Conservation (phyloP, 2,113 vertebrate genomes). For the Periophthalmus modestus region DNA sequence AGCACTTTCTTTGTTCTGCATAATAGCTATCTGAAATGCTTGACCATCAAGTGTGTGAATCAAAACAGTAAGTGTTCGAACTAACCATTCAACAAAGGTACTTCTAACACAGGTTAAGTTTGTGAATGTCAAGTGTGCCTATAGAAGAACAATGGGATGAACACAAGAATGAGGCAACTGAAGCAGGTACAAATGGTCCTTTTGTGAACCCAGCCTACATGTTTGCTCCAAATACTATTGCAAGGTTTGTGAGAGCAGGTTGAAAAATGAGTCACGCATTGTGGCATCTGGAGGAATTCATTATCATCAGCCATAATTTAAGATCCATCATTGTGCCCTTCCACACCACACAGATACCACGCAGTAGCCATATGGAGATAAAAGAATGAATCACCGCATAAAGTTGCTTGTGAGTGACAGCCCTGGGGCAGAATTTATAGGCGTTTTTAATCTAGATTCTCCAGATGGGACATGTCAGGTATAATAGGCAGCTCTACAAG, state of each 20-base stretch:
- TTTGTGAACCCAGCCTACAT: conserved; percentile 8
- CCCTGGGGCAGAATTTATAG: conserved; percentile 10
- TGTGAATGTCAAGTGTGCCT: conserved; percentile 52
- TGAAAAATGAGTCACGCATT: conserved; percentile 16
- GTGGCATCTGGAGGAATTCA: conserved; percentile 24
- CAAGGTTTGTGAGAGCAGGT: conserved; percentile 21
- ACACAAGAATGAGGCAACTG: neutral
- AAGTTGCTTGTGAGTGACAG: conserved; percentile 15
- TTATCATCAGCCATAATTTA: conserved; percentile 2
- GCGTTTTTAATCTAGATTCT: conserved; percentile 40
- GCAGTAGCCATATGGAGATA: neutral
- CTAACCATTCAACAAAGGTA: conserved; percentile 19
- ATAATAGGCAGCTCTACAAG: conserved; percentile 11
- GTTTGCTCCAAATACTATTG: conserved; percentile 5
- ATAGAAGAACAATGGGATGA: neutral
- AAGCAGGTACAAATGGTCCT: conserved; percentile 7
- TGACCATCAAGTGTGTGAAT: conserved; percentile 19
- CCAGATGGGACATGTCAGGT: conserved; percentile 42
- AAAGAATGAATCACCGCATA: conserved; percentile 35
- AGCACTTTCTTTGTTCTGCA: neutral
- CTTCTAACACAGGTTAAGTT: conserved; percentile 35
- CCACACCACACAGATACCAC: neutral
- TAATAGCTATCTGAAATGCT: neutral
- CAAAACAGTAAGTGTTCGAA: conserved; percentile 23
- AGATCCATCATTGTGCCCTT: conserved; percentile 6